phyloP scores from a whole-genome alignment of 2,113 vertebrate species.

The Rousettus leschenaultii region DNA sequence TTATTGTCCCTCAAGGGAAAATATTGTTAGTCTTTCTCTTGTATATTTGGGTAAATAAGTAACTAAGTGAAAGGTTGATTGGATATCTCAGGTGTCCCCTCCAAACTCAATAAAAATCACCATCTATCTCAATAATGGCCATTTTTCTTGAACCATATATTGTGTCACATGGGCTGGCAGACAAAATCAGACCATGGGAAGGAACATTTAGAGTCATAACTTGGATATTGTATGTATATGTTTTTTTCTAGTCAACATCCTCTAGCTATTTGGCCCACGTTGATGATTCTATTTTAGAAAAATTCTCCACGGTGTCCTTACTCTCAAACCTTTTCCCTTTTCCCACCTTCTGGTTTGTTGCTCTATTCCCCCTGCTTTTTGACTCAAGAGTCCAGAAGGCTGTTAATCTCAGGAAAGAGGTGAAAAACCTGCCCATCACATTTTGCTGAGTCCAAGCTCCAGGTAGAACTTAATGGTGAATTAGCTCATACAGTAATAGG shows the following conservation, averaged over 20 bases:
- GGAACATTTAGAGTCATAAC: conserved; percentile 12
- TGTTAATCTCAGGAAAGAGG: conserved; percentile 26
- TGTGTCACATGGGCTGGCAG: neutral
- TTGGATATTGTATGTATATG: neutral
- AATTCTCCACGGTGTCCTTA: conserved; percentile 18
- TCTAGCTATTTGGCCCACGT: neutral
- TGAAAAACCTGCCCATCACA: neutral
- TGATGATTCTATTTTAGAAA: neutral
- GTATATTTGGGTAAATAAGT: neutral
- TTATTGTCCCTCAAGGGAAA: neutral
- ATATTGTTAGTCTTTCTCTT: conserved; percentile 14
- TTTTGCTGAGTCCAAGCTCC: conserved; percentile 5
- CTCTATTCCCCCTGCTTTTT: neutral
- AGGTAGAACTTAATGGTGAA: conserved; percentile 4
- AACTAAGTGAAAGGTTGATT: neutral
- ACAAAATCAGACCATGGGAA: neutral
- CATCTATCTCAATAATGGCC: neutral
- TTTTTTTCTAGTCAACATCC: neutral
- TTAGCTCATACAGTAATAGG: neutral
- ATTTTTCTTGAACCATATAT: neutral
- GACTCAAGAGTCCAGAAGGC: conserved; percentile 12
- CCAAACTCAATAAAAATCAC: conserved; percentile 33
- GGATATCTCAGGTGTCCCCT: neutral
- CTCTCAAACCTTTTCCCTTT: neutral
- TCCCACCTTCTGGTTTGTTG: neutral